Conservation (phyloP, 2,888 invertebrate species). For the Chrysopilus asiliformis region DNA sequence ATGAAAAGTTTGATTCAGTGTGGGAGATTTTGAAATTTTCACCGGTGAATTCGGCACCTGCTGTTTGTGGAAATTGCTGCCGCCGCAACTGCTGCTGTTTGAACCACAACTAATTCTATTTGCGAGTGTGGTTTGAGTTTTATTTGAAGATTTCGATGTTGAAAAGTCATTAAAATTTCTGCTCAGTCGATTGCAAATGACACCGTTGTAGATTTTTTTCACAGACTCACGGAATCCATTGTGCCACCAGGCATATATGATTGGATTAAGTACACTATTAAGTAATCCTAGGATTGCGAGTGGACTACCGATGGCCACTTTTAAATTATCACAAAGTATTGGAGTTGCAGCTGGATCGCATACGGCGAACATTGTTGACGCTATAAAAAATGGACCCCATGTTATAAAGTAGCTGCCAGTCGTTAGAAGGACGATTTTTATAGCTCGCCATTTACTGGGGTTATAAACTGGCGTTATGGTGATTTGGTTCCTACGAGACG, state of each 20-base stretch:
- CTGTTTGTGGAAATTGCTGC: too few species aligned
- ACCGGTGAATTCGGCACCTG: too few species aligned
- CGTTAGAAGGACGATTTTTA: constrained; percentile 47
- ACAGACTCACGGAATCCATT: constrained; percentile 42
- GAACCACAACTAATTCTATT: too few species aligned
- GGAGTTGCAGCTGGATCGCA: constrained; percentile 39
- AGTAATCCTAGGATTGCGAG: constrained; percentile 45
- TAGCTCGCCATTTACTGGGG: constrained; percentile 46
- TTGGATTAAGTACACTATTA: constrained; percentile 48
- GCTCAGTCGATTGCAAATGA: too few species aligned
- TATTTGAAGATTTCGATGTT: too few species aligned
- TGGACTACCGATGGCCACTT: constrained; percentile 43
- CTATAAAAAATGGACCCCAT: constrained; percentile 49
- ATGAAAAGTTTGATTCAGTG: too few species aligned
- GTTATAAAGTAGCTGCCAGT: constrained; percentile 46
- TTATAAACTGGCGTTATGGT: constrained; percentile 24
- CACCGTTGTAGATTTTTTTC: constrained; percentile 15
- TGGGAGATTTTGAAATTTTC: too few species aligned
- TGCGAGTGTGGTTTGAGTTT: too few species aligned
- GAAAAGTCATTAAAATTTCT: too few species aligned
- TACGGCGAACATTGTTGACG: constrained; percentile 41
- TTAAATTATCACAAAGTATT: constrained; percentile 38
- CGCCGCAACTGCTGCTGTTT: too few species aligned
- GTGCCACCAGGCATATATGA: constrained; percentile 60
- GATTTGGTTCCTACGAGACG: constrained; percentile 4